Percentiles rank a stretch among this genome's conserved stretches.
Conservation (phyloP, 2,888 invertebrate genomes). For the Diogma glabrata region DNA sequence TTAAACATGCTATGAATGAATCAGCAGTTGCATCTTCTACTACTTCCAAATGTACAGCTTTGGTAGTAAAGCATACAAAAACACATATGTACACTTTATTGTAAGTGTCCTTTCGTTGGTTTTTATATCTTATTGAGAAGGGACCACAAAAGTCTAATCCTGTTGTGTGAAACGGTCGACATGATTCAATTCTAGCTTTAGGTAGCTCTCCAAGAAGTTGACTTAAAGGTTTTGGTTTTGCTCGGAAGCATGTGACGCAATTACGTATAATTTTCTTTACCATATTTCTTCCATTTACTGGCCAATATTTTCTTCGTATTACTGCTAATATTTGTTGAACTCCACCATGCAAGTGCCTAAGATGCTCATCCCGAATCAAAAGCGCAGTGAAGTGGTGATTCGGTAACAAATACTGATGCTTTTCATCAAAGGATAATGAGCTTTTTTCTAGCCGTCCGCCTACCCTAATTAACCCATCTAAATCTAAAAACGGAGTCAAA, state of each 20-base stretch:
- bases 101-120: constrained; percentile 5
- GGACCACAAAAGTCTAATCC: constrained; percentile 17
- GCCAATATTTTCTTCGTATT: not conserved
- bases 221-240: not conserved
- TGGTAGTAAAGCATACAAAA: constrained; percentile 14
- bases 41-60: constrained; percentile 14
- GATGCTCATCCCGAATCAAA: constrained; percentile 8
- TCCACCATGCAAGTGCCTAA: constrained; percentile 8
- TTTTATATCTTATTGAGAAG: not conserved
- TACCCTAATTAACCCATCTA: constrained; percentile 3
- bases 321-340: not conserved
- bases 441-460: constrained; percentile 12
- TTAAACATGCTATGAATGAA: too few species aligned
- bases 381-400: constrained; percentile 8
- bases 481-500: constrained; percentile 10
- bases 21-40: too few species aligned
- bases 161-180: constrained; percentile 14
- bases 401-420: constrained; percentile 11
- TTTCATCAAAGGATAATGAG: constrained; percentile 8
- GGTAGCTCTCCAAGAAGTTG: constrained; percentile 13
- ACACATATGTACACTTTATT: too few species aligned
- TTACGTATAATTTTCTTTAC: not conserved
- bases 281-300: not conserved
- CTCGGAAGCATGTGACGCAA: not conserved
- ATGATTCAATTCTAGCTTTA: not conserved